A percentile compares a stretch with the other conserved stretches of the same genome.
These are phyloP conservation scores for Siderastrea siderea DNA, from an alignment of 92 coral and sea anemone genomes.

Conservation along the genomic window DNA sequence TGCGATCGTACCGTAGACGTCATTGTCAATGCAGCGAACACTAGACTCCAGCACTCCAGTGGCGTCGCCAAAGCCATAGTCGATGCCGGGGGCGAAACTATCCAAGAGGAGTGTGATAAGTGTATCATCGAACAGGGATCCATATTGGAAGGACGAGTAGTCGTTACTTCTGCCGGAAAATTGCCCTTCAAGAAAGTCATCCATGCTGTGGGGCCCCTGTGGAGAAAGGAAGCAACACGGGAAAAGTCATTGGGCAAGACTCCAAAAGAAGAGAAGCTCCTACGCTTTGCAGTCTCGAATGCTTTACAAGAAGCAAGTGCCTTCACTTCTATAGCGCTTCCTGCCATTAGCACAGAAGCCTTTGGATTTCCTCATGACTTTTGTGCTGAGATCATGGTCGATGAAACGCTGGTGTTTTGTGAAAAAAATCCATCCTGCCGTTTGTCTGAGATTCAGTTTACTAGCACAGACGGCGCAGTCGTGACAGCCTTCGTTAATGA, in stretches of 20 bases:
- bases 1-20: slow-evolving; percentile 75
- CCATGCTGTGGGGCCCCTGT: slow-evolving; percentile 78
- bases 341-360: slow-evolving; percentile 81
- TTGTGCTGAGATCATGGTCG: slow-evolving; percentile 73
- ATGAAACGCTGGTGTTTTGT: slow-evolving; percentile 49
- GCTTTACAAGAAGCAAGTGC: slow-evolving; percentile 56
- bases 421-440: slow-evolving; percentile 27
- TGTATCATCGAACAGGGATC: slow-evolving; percentile 30
- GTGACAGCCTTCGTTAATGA: slow-evolving; percentile 52
- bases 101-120: slow-evolving; percentile 75
- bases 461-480: slow-evolving; percentile 57
- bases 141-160: slow-evolving; percentile 69
- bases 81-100: slow-evolving; percentile 71
- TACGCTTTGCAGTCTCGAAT: slow-evolving; percentile 45
- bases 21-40: slow-evolving; percentile 83
- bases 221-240: slow-evolving; percentile 40
- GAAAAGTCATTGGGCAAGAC: slow-evolving; percentile 15
- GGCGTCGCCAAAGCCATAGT: slow-evolving; percentile 82
- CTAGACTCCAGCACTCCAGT: slow-evolving; percentile 68
- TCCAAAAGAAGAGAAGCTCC: slow-evolving; percentile 39
- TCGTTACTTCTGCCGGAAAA: slow-evolving; percentile 69
- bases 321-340: slow-evolving; percentile 74
- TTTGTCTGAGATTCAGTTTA: slow-evolving; percentile 77
- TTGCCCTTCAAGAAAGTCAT: slow-evolving; percentile 74
- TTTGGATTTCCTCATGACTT: slow-evolving; percentile 71